phyloP scores from a whole-genome alignment of 2,797 vertebrate species.

The Gallinago nigripennis region DNA sequence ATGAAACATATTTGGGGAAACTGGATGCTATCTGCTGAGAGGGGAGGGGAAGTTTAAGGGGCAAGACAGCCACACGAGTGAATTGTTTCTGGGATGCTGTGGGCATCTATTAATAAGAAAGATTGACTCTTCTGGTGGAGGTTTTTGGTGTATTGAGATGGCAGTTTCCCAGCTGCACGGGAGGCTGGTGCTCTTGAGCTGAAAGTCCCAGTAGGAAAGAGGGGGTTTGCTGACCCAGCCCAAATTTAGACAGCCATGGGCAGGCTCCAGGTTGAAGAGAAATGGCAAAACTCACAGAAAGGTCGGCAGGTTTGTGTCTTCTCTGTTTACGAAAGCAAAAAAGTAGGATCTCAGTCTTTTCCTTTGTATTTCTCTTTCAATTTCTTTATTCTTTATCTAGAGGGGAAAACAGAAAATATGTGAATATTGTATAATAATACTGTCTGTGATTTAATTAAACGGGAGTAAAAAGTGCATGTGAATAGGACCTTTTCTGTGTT shows the following conservation, averaged over 20 bases:
- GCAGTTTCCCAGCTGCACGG: neutral
- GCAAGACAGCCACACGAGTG: neutral
- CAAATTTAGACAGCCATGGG: neutral
- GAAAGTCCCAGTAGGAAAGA: neutral
- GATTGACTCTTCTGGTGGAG: neutral
- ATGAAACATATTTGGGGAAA: constrained; percentile 29
- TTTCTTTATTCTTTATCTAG: neutral
- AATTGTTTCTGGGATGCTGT: neutral
- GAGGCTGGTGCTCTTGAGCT: neutral
- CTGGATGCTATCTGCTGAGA: neutral
- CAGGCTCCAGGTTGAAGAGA: neutral
- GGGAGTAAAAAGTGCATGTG: neutral
- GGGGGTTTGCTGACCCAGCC: neutral
- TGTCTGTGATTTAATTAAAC: neutral
- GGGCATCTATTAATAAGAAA: neutral
- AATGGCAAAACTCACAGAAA: neutral
- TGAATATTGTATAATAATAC: neutral
- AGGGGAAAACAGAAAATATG: neutral
- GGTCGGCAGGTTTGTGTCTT: neutral
- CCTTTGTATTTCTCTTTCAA: neutral
- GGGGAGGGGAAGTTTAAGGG: neutral
- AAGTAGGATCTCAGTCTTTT: neutral
- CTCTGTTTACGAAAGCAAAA: neutral
- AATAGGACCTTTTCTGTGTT: neutral
- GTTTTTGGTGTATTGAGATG: neutral